Base-by-base conservation (phyloP, 2,888 invertebrate genomes). In the Drosophila phalerata region DNA sequence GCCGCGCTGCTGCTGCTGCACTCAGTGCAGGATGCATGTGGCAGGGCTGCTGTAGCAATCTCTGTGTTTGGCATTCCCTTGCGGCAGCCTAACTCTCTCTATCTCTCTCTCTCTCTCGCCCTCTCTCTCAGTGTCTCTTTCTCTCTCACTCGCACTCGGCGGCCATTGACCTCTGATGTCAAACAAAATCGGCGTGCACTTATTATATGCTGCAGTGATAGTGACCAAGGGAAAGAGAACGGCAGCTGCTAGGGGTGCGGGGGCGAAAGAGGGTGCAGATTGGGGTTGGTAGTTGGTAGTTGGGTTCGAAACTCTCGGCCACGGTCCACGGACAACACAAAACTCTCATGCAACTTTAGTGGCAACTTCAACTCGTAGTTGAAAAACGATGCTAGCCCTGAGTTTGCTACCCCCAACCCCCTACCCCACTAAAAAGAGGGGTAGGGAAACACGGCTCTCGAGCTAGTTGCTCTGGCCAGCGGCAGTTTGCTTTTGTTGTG, bases 131-230 rank as follows among this genome's bases (percentile, higher is more conserved):
- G 22, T 22, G 3, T 2, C 43, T 40, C 45, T 13, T 43, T 28
- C 43, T 22, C n/a, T 47, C 34, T 40, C 64, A 47, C 47, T 47
- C 37, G 55, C 49, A 34, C 57, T 40, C 57, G 43, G 22, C 82
- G 89, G 82, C 73, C 87, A 88, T 87, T 88, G 87, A 88, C 89
- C 87, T 89, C 81, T 89, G 89, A 89, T 89, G 86, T 85, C 86
- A 89, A 89, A 88, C 86, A 78, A 88, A 88, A 81, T 89, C 87
- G 80, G 88, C 84, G 82, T 75, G 81, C 86, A 81, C 79, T 81
- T 88, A 85, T 85, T 88, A 83, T 73, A 73, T 71, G 63, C 60
- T 65, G 82, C 64, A 55, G 40, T 55, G 38, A 47, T 48, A 56
- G 32, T 42, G 53, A 19, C 19, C 42, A 19, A 52, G 55, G 66